Base-by-base conservation (phyloP, 92 coral and sea anemone genomes). In the Isaurus tuberculatus region DNA sequence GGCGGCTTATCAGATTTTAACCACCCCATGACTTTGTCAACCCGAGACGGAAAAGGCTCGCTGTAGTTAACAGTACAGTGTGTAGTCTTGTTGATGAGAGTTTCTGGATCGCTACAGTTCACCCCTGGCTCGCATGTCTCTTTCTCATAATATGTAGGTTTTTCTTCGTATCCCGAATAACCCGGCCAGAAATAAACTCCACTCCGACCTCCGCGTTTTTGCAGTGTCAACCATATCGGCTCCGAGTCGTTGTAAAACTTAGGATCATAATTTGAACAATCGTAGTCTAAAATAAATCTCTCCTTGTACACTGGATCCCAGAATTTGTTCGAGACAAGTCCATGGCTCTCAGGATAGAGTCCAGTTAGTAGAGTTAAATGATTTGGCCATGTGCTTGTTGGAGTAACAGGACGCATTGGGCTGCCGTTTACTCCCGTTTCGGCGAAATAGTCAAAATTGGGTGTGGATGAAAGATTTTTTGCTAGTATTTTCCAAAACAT, bases 141-240 rank as follows among this genome's bases (percentile, higher is more conserved):
- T 11, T 65, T 77, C 26, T 48, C 88, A 67, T 55, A 77, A 66
- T 44, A 85, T 23, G 65, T 66, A 51, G 88, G 88, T 44, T 36
- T 44, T 25, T 75, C 69, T 0, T 28, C 64, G 27, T 85, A 85
- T 17, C 88, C 77, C 15, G 55, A 68, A 40, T 70, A 48, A 11
- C 77, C 88, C 25, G 88, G 88, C 88, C 88, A 85, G 43, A 85
- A 85, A 75, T 43, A 85, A 0, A 49, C 28, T 31, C 77, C 88
- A 1, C 75, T 40, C 3, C 33, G 27, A 0, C 88, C 88, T 30
- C 84, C 84, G 22, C 61, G 88, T 17, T 42, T 85, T 48, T 85
- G 77, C 9, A 85, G 22, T 2, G 84, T 85, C 48, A 85, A 37
- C 88, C 88, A 85, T 22, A 85, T 66, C 23, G 88, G 88, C 28